phyloP scores from a whole-genome alignment of 2,797 vertebrate genomes.

The Eptatretus atami region DNA sequence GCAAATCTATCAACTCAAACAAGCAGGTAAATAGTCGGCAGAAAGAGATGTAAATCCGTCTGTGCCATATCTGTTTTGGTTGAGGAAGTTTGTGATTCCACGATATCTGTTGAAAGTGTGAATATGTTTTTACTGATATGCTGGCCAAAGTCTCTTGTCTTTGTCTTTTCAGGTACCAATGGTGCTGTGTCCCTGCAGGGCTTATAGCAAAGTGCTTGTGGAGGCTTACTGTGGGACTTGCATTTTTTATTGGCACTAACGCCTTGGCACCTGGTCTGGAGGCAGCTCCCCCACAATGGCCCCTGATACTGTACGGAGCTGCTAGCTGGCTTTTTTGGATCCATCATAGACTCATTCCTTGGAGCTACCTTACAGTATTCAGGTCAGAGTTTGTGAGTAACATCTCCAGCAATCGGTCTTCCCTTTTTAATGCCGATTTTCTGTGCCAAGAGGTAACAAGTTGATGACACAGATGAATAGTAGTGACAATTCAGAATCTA shows the following conservation, averaged over 20 bases:
- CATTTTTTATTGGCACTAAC: slow-evolving; percentile 41
- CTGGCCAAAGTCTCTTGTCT: not conserved
- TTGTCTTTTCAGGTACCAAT: slow-evolving; percentile 36
- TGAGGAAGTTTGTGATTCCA: too few species aligned
- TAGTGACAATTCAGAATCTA: too few species aligned
- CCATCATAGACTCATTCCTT: slow-evolving; percentile 57
- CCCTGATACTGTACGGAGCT: slow-evolving; percentile 39
- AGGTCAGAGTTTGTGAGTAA: slow-evolving; percentile 17
- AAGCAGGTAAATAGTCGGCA: too few species aligned
- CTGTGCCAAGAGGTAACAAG: too few species aligned
- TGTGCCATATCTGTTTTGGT: too few species aligned
- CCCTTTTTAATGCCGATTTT: too few species aligned
- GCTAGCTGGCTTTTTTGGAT: slow-evolving; percentile 51
- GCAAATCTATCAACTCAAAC: too few species aligned
- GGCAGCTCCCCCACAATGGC: slow-evolving; percentile 54
- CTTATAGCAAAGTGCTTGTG: slow-evolving; percentile 41
- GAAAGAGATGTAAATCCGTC: too few species aligned
- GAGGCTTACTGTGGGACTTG: slow-evolving; percentile 30
- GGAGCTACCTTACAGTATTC: slow-evolving; percentile 79
- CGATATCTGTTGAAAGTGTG: too few species aligned
- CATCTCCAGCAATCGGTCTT: too few species aligned
- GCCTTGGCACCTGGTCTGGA: slow-evolving; percentile 38
- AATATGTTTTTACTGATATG: too few species aligned
- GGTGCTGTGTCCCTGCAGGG: slow-evolving; percentile 53
- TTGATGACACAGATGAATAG: too few species aligned